phyloP scores from a whole-genome alignment of 2,797 vertebrate genomes.

The Miichthys miiuy region DNA sequence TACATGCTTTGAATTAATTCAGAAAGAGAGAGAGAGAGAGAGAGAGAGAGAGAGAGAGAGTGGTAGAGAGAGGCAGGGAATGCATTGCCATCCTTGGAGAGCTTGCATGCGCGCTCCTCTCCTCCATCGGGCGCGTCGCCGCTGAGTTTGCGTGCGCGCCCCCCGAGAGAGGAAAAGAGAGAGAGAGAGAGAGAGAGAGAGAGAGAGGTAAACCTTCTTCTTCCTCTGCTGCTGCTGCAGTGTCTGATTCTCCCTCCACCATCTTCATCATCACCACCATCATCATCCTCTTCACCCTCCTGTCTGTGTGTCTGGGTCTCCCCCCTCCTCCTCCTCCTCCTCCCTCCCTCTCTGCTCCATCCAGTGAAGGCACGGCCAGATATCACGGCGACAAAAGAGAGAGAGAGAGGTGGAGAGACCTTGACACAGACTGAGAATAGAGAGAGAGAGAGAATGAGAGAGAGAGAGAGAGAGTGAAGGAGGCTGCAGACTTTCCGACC shows the following conservation, averaged over 20 bases:
- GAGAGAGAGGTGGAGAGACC: conserved; percentile 49
- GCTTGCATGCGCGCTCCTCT: conserved; percentile 31
- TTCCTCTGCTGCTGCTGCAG: conserved; percentile 65
- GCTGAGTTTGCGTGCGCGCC: conserved; percentile 53
- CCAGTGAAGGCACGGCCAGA: conserved; percentile 76
- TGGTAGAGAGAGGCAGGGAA: conserved; percentile 8
- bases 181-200: conserved; percentile 11
- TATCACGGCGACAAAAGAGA: conserved; percentile 74
- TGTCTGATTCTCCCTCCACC: conserved; percentile 64
- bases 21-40: not conserved
- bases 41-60: conserved; percentile 4
- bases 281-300: conserved; percentile 58
- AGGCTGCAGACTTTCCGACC: conserved; percentile 70
- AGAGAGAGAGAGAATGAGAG: conserved; percentile 8
- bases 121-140: conserved; percentile 21
- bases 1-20: conserved; percentile 48
- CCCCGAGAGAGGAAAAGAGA: conserved; percentile 31
- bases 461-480: conserved; percentile 38
- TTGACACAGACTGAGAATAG: not conserved
- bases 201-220: conserved; percentile 44
- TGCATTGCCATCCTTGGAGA: conserved; percentile 46
- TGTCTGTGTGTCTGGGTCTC: conserved; percentile 49
- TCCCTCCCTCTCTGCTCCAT: conserved; percentile 7
- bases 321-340: not conserved
- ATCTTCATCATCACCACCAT: conserved; percentile 58